These are phyloP conservation scores for Kryptolebias ocellatus DNA, from an alignment of 2,797 vertebrate genomes.

Conservation along the genomic window DNA sequence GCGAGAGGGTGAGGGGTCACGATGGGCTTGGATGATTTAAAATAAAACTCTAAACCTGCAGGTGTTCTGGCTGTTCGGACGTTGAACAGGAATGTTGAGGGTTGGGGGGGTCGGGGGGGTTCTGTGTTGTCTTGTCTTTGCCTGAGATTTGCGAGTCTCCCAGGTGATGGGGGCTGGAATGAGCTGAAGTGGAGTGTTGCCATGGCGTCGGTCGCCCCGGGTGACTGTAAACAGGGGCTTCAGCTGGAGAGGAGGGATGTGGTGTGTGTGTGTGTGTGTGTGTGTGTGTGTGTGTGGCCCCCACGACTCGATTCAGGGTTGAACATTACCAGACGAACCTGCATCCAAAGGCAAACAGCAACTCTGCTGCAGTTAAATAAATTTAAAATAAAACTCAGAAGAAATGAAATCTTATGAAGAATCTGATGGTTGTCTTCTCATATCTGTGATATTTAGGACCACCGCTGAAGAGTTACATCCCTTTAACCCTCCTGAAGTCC, in stretches of 20 bases:
- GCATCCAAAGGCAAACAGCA: not conserved
- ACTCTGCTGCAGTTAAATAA: not conserved
- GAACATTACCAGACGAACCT: slow-evolving; percentile 28
- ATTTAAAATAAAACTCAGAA: too few species aligned
- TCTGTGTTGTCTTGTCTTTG: slow-evolving; percentile 67
- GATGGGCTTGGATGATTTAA: not conserved
- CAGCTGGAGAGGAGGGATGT: slow-evolving; percentile 41
- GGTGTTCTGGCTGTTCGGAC: slow-evolving; percentile 3
- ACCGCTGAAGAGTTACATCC: too few species aligned
- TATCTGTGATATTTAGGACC: too few species aligned
- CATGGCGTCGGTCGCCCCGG: slow-evolving; percentile 81
- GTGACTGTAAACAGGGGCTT: slow-evolving; percentile 84
- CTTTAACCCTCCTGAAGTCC: too few species aligned
- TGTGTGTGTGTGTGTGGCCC: slow-evolving; percentile 30
- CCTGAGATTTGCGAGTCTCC: slow-evolving; percentile 77
- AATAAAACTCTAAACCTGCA: not conserved
- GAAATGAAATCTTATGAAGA: too few species aligned
- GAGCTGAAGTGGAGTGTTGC: slow-evolving; percentile 79
- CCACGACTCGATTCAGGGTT: slow-evolving; percentile 12
- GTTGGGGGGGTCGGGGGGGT: not conserved
- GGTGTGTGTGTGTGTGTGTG: slow-evolving; percentile 32
- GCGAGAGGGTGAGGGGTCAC: slow-evolving; percentile 87
- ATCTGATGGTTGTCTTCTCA: too few species aligned
- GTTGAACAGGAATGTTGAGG: not conserved
- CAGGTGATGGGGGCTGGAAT: slow-evolving; percentile 79